Percentiles rank a stretch among this genome's conserved stretches.
Evolutionary conservation across 2,888 invertebrate species (phyloP).

Genomic region (Polyploca ridens): DNA sequence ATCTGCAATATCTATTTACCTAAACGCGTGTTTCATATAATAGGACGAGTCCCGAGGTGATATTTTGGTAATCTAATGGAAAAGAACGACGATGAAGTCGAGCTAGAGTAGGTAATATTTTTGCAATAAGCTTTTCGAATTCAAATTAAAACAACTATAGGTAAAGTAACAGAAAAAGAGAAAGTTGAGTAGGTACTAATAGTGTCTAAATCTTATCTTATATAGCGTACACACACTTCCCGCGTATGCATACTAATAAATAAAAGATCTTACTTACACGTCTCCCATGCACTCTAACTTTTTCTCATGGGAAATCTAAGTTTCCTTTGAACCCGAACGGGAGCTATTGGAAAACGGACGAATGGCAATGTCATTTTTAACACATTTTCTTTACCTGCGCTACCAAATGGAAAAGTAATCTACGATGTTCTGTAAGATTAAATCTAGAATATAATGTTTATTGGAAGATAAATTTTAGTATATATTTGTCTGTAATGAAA

Average conservation of each 20-base stretch:
- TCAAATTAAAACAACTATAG: no score
- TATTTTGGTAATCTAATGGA: no score
- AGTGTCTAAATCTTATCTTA: no score
- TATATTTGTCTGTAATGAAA: not conserved
- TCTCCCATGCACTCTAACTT: slow-evolving; percentile 3
- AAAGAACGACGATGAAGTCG: no score
- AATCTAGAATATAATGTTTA: not conserved
- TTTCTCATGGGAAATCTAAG: not conserved
- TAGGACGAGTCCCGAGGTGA: no score
- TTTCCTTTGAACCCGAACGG: slow-evolving; percentile 7
- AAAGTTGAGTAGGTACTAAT: no score
- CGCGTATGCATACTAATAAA: not conserved
- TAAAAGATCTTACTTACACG: slow-evolving; percentile 5
- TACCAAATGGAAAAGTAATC: not conserved
- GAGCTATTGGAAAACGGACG: slow-evolving; percentile 4
- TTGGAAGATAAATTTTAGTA: not conserved
- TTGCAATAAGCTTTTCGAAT: no score
- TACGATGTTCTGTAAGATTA: not conserved
- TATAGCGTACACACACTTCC: no score
- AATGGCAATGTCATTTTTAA: slow-evolving; percentile 2
- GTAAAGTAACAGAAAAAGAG: no score
- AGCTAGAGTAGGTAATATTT: no score
- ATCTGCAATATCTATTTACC: no score
- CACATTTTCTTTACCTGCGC: not conserved
- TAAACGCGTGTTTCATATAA: no score